Evolutionary conservation across 2,888 invertebrate species (phyloP).

Genomic region (Terebella lapidaria): DNA sequence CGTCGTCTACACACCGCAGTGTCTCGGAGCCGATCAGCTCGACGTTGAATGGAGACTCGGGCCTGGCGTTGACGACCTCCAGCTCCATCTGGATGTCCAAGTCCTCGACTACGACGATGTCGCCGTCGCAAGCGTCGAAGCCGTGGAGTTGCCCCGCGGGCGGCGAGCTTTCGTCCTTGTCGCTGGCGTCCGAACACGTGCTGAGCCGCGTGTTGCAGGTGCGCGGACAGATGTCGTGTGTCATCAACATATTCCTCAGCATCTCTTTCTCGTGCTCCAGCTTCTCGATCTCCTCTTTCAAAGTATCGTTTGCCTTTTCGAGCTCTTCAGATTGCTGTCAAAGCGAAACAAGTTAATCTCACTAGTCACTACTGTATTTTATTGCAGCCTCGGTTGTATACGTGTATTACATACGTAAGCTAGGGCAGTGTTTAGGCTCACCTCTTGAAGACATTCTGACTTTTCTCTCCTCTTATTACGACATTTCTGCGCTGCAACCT

Average conservation of each 20-base stretch:
- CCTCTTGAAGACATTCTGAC: background rate
- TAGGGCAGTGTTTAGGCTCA: background rate
- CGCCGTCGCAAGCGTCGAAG: no score
- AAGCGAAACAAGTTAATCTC: background rate
- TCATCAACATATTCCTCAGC: background rate
- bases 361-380: no score
- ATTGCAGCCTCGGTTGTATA: no score
- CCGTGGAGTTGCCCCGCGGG: no score
- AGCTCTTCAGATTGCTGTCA: background rate
- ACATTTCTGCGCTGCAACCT: background rate
- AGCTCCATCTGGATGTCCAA: background rate
- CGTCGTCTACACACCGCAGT: no score
- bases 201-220: slow-evolving; percentile 1
- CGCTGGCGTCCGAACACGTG: background rate
- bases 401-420: no score
- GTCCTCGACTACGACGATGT: background rate
- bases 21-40: no score
- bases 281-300: background rate
- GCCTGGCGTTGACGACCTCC: background rate
- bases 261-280: background rate
- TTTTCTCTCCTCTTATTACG: background rate
- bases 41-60: background rate
- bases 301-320: background rate
- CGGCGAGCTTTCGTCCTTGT: no score
- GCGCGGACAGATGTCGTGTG: slow-evolving; percentile 1